A percentile compares a stretch with the other conserved stretches of the same genome.
Evolutionary conservation across 2,888 invertebrate species (phyloP).

Genomic region (Nomada fabriciana): DNA sequence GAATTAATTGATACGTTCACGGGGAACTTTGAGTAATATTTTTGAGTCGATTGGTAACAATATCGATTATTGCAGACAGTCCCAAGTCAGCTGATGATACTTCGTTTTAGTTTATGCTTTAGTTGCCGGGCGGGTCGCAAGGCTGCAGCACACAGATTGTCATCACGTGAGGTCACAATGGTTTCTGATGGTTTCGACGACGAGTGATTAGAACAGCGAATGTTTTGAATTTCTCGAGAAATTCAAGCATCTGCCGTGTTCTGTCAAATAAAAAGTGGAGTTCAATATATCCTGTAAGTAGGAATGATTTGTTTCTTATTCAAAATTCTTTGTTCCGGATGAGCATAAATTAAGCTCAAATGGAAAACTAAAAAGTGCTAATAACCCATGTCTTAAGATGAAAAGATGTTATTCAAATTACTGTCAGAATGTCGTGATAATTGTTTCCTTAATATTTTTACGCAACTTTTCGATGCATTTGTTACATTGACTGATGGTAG

Average conservation of each 20-base stretch:
- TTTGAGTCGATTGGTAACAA: conserved; percentile 40
- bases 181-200: conserved; percentile 72
- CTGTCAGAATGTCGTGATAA: conserved; percentile 15
- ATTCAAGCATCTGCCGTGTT: conserved; percentile 59
- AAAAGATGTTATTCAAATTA: conserved; percentile 5
- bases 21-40: neutral
- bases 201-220: conserved; percentile 71
- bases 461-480: neutral
- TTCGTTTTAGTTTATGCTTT: conserved; percentile 64
- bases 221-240: conserved; percentile 72
- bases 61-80: conserved; percentile 20
- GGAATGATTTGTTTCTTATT: neutral
- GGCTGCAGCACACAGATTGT: conserved; percentile 77
- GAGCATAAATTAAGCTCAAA: neutral
- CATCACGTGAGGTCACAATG: conserved; percentile 81
- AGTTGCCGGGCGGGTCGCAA: conserved; percentile 79
- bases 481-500: neutral
- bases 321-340: neutral
- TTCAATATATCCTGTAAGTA: conserved; percentile 48
- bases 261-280: conserved; percentile 17
- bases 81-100: conserved; percentile 74
- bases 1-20: neutral
- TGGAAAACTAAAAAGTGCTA: conserved; percentile 14
- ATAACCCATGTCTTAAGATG: conserved; percentile 44
- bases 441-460: neutral